Conservation (phyloP, 2,113 vertebrate species). For the Rattus norvegicus region DNA sequence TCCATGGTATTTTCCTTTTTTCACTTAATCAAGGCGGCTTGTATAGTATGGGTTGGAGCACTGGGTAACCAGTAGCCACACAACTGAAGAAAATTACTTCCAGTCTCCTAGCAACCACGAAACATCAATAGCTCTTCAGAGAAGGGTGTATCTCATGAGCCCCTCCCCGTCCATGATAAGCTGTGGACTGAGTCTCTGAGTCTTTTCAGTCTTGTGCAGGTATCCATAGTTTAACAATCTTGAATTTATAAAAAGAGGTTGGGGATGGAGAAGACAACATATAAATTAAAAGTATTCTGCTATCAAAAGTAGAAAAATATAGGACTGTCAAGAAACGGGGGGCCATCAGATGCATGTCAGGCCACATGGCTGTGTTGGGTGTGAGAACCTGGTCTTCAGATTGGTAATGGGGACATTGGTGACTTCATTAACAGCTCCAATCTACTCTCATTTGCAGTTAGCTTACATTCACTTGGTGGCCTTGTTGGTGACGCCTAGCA, state of each 20-base stretch:
- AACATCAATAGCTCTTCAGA: neutral
- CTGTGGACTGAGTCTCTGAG: neutral
- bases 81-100: neutral
- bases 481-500: neutral
- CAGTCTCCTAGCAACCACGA: neutral
- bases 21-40: neutral
- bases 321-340: neutral
- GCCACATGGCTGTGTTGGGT: neutral
- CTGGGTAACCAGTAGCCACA: neutral
- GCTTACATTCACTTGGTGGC: too few relatives aligned
- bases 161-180: neutral
- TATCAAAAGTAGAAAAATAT: neutral
- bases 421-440: neutral
- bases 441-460: neutral
- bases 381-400: neutral
- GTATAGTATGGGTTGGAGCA: neutral
- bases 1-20: neutral
- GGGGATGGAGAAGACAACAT: neutral
- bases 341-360: fast-evolving
- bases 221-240: neutral
- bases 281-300: neutral
- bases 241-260: neutral
- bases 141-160: neutral
- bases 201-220: neutral
- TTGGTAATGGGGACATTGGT: neutral